Evolutionary conservation across 2,797 vertebrate genomes (phyloP).

Genomic region (Alectoris magna): DNA sequence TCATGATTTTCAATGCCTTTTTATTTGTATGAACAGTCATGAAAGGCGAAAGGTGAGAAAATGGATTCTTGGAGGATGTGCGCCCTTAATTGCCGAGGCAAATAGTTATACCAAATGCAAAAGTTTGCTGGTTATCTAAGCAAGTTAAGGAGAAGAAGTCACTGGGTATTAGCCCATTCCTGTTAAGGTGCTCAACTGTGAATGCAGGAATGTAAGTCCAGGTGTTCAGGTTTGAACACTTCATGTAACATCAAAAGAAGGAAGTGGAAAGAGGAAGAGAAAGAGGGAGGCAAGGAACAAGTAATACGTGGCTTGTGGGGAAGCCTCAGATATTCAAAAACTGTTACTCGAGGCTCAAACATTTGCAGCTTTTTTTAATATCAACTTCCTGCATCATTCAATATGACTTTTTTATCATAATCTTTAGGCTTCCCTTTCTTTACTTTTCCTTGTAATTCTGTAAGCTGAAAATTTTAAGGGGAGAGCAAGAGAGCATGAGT

Average conservation of each 20-base stretch:
- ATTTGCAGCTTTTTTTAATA: constrained; percentile 10
- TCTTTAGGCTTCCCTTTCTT: neutral
- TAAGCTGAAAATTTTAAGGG: neutral
- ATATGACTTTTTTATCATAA: neutral
- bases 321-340: neutral
- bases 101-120: neutral
- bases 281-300: neutral
- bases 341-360: neutral
- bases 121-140: neutral
- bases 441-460: neutral
- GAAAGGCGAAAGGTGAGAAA: neutral
- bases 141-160: neutral
- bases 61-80: neutral
- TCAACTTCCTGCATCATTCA: neutral
- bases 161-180: neutral
- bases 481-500: neutral
- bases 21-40: neutral
- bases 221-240: neutral
- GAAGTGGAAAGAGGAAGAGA: constrained; percentile 20
- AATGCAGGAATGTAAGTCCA: neutral
- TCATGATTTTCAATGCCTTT: neutral
- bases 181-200: neutral
- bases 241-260: neutral
- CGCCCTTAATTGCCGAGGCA: neutral
- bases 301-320: neutral